A percentile compares a stretch with the other conserved stretches of the same genome.
These are phyloP conservation scores for Ormyrus labotus DNA, from an alignment of 2,888 invertebrate species.

Conservation along the genomic window DNA sequence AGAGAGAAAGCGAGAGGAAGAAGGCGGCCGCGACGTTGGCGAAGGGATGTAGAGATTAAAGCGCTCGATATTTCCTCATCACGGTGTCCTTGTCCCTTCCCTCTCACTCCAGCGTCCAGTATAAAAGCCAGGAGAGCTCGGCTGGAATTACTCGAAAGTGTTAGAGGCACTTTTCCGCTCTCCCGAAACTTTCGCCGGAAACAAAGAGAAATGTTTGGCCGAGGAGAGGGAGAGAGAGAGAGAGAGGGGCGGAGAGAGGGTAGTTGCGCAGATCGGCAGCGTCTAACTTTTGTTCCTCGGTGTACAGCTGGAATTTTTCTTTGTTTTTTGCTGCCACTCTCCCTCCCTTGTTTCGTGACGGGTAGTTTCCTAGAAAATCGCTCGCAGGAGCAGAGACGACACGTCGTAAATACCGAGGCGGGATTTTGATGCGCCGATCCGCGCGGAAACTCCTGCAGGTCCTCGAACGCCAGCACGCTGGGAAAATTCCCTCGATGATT, in stretches of 20 bases:
- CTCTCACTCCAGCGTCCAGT: constrained; percentile 22
- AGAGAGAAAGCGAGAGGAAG: neutral
- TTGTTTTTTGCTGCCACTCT: constrained; percentile 9
- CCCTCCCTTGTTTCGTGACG: neutral
- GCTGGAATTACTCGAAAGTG: constrained; percentile 40
- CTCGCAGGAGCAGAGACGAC: constrained; percentile 5
- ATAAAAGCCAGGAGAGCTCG: neutral
- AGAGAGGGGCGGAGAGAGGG: too few relatives aligned
- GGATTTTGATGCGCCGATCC: too few relatives aligned
- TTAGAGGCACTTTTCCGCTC: constrained; percentile 26
- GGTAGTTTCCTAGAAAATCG: constrained; percentile 12
- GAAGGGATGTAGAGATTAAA: constrained; percentile 41
- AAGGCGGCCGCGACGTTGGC: neutral
- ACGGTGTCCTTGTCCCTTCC: constrained; percentile 36
- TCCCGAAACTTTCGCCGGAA: constrained; percentile 37
- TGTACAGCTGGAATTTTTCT: constrained; percentile 32
- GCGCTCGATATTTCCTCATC: constrained; percentile 54
- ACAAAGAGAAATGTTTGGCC: constrained; percentile 51
- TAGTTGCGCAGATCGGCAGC: neutral
- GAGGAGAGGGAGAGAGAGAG: too few relatives aligned
- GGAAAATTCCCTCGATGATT: too few relatives aligned
- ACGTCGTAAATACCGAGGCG: constrained; percentile 10
- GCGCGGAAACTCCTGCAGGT: too few relatives aligned
- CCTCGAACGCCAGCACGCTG: too few relatives aligned
- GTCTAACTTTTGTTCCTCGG: constrained; percentile 25